Evolutionary conservation across 2,888 invertebrate genomes (phyloP).

Genomic region (Diarsia mendica): DNA sequence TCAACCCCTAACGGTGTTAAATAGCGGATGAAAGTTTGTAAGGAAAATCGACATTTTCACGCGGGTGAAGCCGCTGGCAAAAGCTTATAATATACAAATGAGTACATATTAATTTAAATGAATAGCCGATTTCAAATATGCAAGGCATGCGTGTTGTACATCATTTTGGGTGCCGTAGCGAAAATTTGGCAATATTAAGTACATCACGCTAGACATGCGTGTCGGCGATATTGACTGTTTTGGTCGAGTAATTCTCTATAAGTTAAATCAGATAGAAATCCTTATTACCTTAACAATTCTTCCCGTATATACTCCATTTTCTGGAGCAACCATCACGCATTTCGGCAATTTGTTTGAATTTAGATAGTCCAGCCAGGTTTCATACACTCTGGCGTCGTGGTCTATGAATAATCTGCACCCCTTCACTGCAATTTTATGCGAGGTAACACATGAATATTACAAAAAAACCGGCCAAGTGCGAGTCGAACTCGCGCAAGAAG

Average conservation of each 20-base stretch:
- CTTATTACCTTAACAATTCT: conserved; percentile 37
- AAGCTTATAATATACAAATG: too few species aligned
- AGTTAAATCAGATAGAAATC: neutral
- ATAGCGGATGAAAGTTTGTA: too few species aligned
- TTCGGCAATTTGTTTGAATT: conserved; percentile 65
- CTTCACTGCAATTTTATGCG: conserved; percentile 58
- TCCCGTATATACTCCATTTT: conserved; percentile 68
- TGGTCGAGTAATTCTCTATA: neutral
- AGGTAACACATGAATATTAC: neutral
- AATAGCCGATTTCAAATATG: neutral
- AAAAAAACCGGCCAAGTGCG: too few species aligned
- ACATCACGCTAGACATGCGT: neutral
- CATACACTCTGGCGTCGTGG: conserved; percentile 70
- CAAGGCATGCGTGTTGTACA: neutral
- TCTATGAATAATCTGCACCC: conserved; percentile 69
- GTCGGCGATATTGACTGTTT: neutral
- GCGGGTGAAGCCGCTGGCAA: too few species aligned
- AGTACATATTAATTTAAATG: neutral
- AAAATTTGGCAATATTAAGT: neutral
- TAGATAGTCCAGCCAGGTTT: conserved; percentile 66
- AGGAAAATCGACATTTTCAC: too few species aligned
- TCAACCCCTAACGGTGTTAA: too few species aligned
- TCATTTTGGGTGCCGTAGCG: neutral
- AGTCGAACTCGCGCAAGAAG: too few species aligned
- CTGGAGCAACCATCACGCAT: conserved; percentile 70